Conservation (phyloP, 2,888 invertebrate species). For the Ophion obscuratus region DNA sequence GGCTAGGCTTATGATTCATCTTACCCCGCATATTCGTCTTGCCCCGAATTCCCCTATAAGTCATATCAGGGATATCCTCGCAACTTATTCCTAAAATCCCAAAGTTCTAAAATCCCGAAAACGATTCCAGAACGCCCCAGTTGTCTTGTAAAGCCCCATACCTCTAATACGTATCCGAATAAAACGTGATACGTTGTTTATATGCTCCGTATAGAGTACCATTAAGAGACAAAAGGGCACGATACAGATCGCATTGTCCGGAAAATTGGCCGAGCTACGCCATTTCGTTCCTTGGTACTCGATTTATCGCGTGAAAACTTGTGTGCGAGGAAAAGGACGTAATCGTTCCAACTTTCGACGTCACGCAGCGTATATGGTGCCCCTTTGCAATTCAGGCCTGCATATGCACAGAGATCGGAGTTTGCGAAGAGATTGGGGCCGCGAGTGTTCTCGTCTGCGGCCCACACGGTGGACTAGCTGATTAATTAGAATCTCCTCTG, state of each 20-base stretch:
- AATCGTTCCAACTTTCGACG: not conserved
- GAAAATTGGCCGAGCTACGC: not conserved
- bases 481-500: constrained; percentile 80
- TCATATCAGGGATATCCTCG: too few relatives aligned
- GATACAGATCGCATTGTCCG: too few relatives aligned
- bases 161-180: not conserved
- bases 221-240: not conserved
- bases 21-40: too few relatives aligned
- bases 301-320: not conserved
- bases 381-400: constrained; percentile 7
- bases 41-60: too few relatives aligned
- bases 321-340: not conserved
- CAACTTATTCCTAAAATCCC: too few relatives aligned
- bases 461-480: constrained; percentile 76
- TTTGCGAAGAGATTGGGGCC: constrained; percentile 59
- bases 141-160: not conserved
- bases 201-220: not conserved
- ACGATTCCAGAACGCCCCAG: not conserved
- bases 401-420: not conserved
- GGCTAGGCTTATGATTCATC: too few relatives aligned
- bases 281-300: not conserved
- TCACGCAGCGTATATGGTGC: not conserved
- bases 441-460: constrained; percentile 64
- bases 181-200: too few relatives aligned
- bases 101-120: too few relatives aligned